Percentiles rank a stretch among this genome's conserved stretches.
Conservation (phyloP, 2,797 vertebrate species). For the Rhinatrema bivittatum region DNA sequence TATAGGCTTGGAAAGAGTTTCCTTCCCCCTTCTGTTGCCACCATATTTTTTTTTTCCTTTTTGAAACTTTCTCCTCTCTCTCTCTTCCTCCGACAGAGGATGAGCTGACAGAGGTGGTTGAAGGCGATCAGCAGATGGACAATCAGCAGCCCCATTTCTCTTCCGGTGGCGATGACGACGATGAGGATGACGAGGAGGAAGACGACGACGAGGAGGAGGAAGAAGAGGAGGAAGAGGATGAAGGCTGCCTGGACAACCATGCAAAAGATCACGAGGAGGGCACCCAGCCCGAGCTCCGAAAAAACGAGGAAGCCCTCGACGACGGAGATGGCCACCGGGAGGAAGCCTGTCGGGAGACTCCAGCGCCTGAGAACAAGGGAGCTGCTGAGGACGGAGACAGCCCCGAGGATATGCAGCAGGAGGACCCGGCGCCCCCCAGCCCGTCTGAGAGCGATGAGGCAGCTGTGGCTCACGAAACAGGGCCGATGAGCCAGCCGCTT, state of each 20-base stretch:
- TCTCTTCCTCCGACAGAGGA: constrained; percentile 5
- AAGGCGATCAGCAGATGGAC: constrained; percentile 11
- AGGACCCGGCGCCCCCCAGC: too few species aligned
- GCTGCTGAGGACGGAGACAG: constrained; percentile 8
- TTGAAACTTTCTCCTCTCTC: not conserved
- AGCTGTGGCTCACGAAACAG: not conserved
- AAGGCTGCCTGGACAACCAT: not conserved
- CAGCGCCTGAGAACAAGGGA: not conserved
- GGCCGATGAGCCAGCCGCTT: not conserved
- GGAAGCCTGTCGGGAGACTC: too few species aligned
- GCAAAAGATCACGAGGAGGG: not conserved
- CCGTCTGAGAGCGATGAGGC: not conserved
- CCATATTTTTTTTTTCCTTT: too few species aligned
- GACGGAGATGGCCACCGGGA: not conserved
- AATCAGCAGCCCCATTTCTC: not conserved
- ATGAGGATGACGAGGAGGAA: constrained; percentile 14
- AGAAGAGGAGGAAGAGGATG: not conserved
- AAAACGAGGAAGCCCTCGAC: not conserved
- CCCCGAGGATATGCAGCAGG: too few species aligned
- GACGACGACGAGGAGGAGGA: not conserved
- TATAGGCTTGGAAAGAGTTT: too few species aligned
- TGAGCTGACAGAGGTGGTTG: not conserved
- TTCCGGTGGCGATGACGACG: constrained; percentile 6
- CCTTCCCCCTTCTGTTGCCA: too few species aligned
- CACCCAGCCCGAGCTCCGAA: too few species aligned